phyloP scores from a whole-genome alignment of 2,113 vertebrate species.

The Elephas maximus region DNA sequence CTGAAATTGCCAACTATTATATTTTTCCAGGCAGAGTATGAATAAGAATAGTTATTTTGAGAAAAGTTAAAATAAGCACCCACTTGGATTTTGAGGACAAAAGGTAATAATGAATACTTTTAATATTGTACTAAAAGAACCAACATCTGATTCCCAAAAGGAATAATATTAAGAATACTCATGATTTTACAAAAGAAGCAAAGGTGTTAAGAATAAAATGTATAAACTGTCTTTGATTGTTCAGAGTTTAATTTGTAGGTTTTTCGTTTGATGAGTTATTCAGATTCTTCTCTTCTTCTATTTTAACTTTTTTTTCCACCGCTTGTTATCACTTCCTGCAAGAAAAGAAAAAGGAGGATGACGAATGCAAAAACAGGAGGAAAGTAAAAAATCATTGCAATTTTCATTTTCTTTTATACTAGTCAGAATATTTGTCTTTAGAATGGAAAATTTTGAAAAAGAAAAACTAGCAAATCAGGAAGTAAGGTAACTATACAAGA shows the following conservation, averaged over 20 bases:
- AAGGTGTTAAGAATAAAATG: slow-evolving; percentile 45
- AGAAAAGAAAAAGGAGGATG: neutral
- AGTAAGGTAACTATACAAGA: neutral
- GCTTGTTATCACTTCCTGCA: neutral
- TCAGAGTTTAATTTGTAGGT: slow-evolving; percentile 16
- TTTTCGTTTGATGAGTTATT: slow-evolving; percentile 53
- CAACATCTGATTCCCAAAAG: neutral
- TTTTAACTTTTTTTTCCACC: neutral
- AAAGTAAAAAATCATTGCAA: neutral
- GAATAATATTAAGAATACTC: slow-evolving; percentile 35
- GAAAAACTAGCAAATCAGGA: neutral
- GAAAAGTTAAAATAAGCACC: slow-evolving; percentile 38
- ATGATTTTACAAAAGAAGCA: slow-evolving; percentile 56
- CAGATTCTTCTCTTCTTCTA: neutral
- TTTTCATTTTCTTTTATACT: slow-evolving; percentile 36
- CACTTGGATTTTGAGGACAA: slow-evolving; percentile 50
- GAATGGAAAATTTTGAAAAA: neutral
- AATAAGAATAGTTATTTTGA: slow-evolving; percentile 34
- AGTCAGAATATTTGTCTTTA: slow-evolving; percentile 3
- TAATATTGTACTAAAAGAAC: slow-evolving; percentile 50
- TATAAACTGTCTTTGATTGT: neutral
- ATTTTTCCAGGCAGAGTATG: neutral
- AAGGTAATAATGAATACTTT: slow-evolving; percentile 56
- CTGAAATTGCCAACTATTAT: neutral
- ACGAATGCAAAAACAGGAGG: slow-evolving; percentile 11